phyloP scores from a whole-genome alignment of 2,113 vertebrate species.

The Pimephales promelas region DNA sequence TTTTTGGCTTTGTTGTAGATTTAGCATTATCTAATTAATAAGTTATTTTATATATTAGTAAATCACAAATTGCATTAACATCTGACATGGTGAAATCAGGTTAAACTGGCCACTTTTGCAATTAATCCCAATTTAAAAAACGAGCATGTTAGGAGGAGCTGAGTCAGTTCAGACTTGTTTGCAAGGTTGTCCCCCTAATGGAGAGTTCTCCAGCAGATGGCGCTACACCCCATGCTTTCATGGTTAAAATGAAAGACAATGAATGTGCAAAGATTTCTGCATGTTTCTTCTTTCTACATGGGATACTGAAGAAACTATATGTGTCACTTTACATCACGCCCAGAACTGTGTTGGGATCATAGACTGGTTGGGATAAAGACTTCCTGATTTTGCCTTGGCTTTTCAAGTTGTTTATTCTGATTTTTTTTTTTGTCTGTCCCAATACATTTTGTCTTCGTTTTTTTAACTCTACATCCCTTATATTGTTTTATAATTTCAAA shows the following conservation, averaged over 20 bases:
- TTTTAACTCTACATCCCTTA: too few species aligned
- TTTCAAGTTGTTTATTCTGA: background rate
- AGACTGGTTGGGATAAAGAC: too few species aligned
- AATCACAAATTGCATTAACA: background rate
- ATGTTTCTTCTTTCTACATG: too few species aligned
- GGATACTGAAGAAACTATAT: background rate
- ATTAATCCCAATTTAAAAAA: background rate
- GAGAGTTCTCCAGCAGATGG: background rate
- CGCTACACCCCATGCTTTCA: background rate
- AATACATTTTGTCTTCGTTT: too few species aligned
- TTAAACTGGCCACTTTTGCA: too few species aligned
- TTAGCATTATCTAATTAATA: background rate
- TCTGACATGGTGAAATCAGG: too few species aligned
- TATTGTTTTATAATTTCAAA: too few species aligned
- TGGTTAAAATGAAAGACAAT: background rate
- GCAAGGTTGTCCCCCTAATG: background rate
- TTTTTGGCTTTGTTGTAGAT: background rate
- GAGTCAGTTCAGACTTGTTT: background rate
- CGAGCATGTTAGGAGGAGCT: background rate
- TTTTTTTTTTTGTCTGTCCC: background rate
- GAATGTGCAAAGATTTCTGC: background rate
- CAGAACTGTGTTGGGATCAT: background rate
- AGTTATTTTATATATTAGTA: background rate
- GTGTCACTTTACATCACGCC: background rate
- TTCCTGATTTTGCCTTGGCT: background rate